Percentiles rank a stretch among this genome's conserved stretches.
Evolutionary conservation across 1,140 invertebrate genomes (phyloP).

Genomic region (Cyclina sinensis): DNA sequence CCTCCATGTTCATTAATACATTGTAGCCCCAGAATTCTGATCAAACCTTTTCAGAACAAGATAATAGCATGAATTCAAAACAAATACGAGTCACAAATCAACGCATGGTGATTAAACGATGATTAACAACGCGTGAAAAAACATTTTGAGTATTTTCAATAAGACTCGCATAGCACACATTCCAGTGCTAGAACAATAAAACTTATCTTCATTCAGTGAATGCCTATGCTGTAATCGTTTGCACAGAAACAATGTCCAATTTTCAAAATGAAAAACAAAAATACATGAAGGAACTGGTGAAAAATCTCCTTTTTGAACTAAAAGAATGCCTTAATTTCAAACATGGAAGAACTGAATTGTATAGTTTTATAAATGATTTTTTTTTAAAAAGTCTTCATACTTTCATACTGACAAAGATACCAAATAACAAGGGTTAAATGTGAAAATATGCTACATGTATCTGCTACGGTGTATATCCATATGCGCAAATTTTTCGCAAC

Average conservation of each 20-base stretch:
- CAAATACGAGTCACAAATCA: constrained; percentile 2
- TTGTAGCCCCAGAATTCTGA: neutral
- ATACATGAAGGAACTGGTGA: too few relatives aligned
- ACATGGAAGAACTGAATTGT: too few relatives aligned
- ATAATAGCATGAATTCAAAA: neutral
- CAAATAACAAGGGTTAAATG: too few relatives aligned
- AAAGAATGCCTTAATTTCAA: too few relatives aligned
- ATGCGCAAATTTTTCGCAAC: too few relatives aligned
- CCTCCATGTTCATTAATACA: constrained; percentile 1
- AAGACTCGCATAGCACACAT: neutral
- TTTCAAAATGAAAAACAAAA: neutral
- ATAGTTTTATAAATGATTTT: too few relatives aligned
- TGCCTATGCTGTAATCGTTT: neutral
- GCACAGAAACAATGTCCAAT: neutral
- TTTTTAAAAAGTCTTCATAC: too few relatives aligned
- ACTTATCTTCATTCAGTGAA: neutral
- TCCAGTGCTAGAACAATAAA: neutral
- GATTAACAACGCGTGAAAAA: constrained; percentile 32
- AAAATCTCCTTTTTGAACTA: too few relatives aligned
- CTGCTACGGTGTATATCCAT: too few relatives aligned
- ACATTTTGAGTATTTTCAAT: constrained; percentile 26
- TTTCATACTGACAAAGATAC: too few relatives aligned
- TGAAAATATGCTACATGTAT: too few relatives aligned
- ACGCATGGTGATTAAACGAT: constrained; percentile 25
- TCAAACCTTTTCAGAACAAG: neutral